Evolutionary conservation across 2,113 vertebrate species (phyloP).

Genomic region (Vombatus ursinus): DNA sequence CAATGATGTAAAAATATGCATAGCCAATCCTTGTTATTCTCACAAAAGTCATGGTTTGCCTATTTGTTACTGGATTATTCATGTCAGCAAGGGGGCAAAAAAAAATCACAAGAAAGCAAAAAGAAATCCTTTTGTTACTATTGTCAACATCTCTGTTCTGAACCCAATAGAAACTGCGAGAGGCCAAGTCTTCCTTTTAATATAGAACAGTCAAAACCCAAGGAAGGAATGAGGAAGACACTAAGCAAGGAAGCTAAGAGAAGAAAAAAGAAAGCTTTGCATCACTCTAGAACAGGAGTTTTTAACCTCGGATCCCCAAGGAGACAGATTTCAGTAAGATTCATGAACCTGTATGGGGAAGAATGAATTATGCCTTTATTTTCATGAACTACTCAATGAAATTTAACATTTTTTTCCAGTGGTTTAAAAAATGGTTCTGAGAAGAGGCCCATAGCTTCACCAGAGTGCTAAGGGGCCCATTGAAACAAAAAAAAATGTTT

Average conservation of each 20-base stretch:
- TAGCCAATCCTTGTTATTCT: not conserved
- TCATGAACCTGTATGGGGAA: not conserved
- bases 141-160: not conserved
- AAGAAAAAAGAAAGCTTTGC: not conserved
- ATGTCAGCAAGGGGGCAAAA: not conserved
- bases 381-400: not conserved
- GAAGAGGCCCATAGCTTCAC: not conserved
- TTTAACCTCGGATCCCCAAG: not conserved
- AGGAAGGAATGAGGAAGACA: not conserved
- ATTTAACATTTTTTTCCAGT: not conserved
- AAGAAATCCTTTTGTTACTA: not conserved
- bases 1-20: not conserved
- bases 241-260: not conserved
- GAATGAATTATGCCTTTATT: not conserved
- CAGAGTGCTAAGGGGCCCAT: not conserved
- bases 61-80: not conserved
- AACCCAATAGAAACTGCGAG: not conserved
- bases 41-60: not conserved
- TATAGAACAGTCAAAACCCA: not conserved
- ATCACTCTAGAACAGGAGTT: not conserved
- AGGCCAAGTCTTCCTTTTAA: not conserved
- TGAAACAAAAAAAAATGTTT: not conserved
- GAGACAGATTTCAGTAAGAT: not conserved
- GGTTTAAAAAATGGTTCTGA: not conserved
- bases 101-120: not conserved